Conservation (phyloP, 2,113 vertebrate genomes). For the Okapia johnstoni region DNA sequence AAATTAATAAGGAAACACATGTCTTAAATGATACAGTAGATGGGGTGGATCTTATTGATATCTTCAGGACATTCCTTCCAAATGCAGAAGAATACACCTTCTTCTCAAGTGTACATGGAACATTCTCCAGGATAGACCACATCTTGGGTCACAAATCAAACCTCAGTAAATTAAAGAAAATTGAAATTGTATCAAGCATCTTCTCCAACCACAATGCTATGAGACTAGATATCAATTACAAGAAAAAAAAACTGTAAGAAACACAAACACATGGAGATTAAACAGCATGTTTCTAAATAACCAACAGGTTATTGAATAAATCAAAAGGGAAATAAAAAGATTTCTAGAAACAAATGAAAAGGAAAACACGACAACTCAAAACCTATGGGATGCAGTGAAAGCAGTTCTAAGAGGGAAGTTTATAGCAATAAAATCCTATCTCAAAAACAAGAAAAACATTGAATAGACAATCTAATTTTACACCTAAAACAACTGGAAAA, state of each 20-base stretch:
- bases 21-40: background rate
- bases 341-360: background rate
- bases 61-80: background rate
- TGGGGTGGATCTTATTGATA: background rate
- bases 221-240: background rate
- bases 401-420: background rate
- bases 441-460: background rate
- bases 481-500: background rate
- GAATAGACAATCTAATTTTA: background rate
- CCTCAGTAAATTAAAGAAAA: background rate
- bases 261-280: background rate
- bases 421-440: background rate
- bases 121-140: background rate
- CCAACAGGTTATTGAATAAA: background rate
- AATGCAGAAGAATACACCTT: background rate
- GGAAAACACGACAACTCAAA: background rate
- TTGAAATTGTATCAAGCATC: background rate
- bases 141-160: background rate
- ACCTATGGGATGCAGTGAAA: background rate
- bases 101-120: background rate
- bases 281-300: background rate
- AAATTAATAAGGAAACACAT: background rate
- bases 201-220: background rate
- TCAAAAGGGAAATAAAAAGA: background rate
- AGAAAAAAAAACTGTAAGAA: background rate